Percentiles rank a stretch among this genome's conserved stretches.
Evolutionary conservation across 2,113 vertebrate genomes (phyloP).

Genomic region (Forbesichthys papilliferus): DNA sequence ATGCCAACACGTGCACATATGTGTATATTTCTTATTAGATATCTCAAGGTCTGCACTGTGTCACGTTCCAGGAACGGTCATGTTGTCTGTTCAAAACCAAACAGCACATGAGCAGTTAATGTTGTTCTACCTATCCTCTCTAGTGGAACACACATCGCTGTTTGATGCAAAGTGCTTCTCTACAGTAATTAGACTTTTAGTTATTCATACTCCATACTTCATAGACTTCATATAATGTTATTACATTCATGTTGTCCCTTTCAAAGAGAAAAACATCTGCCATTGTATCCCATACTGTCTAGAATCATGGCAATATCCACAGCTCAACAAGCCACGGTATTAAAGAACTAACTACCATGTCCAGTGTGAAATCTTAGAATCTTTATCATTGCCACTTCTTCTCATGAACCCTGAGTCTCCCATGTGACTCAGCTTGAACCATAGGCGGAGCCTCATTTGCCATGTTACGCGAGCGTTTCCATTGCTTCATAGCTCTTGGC

Average conservation of each 20-base stretch:
- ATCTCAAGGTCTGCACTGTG: too few relatives aligned
- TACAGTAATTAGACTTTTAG: too few relatives aligned
- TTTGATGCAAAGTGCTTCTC: too few relatives aligned
- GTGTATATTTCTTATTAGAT: too few relatives aligned
- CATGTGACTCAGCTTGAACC: conserved; percentile 33
- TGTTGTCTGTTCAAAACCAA: background rate
- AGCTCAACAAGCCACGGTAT: background rate
- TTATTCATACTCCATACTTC: too few relatives aligned
- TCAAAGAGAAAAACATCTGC: too few relatives aligned
- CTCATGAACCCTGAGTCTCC: conserved; percentile 68
- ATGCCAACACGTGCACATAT: too few relatives aligned
- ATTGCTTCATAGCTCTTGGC: conserved; percentile 6
- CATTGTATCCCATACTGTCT: too few relatives aligned
- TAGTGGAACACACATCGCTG: too few relatives aligned
- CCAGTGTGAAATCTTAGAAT: background rate
- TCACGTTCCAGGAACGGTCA: background rate
- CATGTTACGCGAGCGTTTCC: conserved; percentile 58
- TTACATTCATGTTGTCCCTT: background rate
- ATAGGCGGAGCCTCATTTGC: conserved; percentile 71
- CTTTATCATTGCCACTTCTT: conserved; percentile 37
- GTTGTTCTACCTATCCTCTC: too few relatives aligned
- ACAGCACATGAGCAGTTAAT: too few relatives aligned
- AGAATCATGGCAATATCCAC: background rate
- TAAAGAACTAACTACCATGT: background rate
- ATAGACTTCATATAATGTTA: background rate